Evolutionary conservation across 2,888 invertebrate species (phyloP), one percentile per base, ranked within the genome.

Genomic region (Lasioglossum vierecki): DNA sequence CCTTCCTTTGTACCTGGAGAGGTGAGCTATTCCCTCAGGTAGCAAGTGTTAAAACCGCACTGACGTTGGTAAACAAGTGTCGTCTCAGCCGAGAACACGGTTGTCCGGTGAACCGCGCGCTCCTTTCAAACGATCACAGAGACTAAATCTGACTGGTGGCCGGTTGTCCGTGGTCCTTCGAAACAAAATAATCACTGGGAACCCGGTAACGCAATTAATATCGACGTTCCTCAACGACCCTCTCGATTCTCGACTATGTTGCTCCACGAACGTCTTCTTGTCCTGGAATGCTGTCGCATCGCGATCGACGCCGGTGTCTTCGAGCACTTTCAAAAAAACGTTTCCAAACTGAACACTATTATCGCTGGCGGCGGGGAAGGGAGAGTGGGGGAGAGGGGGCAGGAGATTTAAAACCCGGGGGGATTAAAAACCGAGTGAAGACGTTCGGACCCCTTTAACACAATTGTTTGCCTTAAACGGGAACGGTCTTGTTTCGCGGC

Each of bases 221-320:
- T 44, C 44, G 11, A 13, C 63, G 49, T 78, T 66, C 53, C 75
- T 75, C 39, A 30, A 41, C 13, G 26, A 39, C 63, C 46, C 85
- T 46, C 8, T 76, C 57, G 82, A 71, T 75, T 79, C 35, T 74
- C 76, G 82, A 57, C 79, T 86, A 85, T 73, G 72, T 73, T 26
- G 80, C 70, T 79, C 57, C 60, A 13, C 79, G 76, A 49, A 66
- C 74, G 72, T 86, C 77, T 79, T 86, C 77, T 82, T 82, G 86
- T 44, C 60, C 78, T 86, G 82, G 79, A 41, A 79, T 73, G 86
- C 74, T 86, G 86, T 86, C 71, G 86, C 86, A 86, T 86, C 86
- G 86, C 86, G 86, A 71, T 82, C 41, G 11, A 39, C 76, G 46
- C 53, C 63, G 63, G 41, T 49, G 44, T 41, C 74, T n/a, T 30